Conservation (phyloP, 2,113 vertebrate genomes). For the Brachyistius frenatus region DNA sequence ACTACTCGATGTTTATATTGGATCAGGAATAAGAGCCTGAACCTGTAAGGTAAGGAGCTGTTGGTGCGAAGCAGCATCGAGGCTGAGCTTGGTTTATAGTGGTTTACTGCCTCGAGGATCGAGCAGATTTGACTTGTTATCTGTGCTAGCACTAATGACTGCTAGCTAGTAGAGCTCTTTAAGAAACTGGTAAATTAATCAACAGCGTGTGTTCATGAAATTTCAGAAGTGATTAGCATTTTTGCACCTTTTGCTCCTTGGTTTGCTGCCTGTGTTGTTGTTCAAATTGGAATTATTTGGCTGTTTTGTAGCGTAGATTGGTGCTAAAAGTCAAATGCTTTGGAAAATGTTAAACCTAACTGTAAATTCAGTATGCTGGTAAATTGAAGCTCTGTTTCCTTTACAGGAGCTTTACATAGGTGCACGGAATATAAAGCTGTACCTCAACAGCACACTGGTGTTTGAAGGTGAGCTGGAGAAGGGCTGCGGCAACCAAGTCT, state of each 20-base stretch:
- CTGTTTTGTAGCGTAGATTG: background rate
- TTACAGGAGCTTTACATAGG: conserved; percentile 90
- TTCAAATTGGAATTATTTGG: no score
- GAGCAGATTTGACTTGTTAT: conserved; percentile 39
- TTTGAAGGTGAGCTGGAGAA: conserved; percentile 90
- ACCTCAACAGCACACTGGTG: conserved; percentile 89
- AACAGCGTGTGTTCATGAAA: background rate
- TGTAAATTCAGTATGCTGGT: conserved; percentile 12
- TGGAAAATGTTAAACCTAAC: background rate
- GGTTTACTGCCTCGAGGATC: conserved; percentile 14
- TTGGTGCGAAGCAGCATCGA: background rate
- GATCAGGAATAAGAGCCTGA: conserved; percentile 6
- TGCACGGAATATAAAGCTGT: conserved; percentile 89
- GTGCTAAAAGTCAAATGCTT: background rate
- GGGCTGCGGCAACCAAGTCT: conserved; percentile 85
- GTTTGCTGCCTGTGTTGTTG: background rate
- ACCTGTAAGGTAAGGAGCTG: conserved; percentile 60
- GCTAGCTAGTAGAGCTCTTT: conserved; percentile 18
- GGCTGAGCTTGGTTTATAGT: background rate
- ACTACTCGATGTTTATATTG: conserved; percentile 7
- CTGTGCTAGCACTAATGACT: conserved; percentile 51
- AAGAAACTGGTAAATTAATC: background rate
- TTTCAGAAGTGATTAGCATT: background rate
- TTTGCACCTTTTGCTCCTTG: background rate
- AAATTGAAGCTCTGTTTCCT: conserved; percentile 17